A percentile compares a stretch with the other conserved stretches of the same genome.
Conservation (phyloP, 1,140 invertebrate species). For the Bombus terrestris region DNA sequence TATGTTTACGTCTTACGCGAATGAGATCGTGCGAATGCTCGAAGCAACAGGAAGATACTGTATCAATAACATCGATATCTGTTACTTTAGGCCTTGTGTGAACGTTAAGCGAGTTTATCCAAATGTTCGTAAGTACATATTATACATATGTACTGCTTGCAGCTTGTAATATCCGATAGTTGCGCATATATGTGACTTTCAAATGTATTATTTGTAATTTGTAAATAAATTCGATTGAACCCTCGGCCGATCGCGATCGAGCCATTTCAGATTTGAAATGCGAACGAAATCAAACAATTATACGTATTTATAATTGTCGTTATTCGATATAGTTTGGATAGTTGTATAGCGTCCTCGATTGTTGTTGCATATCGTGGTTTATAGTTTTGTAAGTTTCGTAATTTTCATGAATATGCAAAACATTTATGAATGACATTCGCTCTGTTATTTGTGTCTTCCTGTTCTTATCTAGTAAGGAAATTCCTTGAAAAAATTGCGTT, state of each 20-base stretch:
- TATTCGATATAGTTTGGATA: not conserved
- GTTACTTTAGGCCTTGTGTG: slow-evolving; percentile 54
- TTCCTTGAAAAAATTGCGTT: no score
- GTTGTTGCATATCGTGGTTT: not conserved
- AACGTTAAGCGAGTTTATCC: slow-evolving; percentile 52
- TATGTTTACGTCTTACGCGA: slow-evolving; percentile 17
- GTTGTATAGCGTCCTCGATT: no score
- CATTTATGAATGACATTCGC: no score
- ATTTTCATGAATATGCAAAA: no score
- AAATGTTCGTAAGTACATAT: slow-evolving; percentile 10
- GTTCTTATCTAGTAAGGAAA: no score
- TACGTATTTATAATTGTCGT: not conserved
- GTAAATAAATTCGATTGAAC: not conserved
- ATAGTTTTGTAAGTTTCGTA: no score
- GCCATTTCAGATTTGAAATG: not conserved
- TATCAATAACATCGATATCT: slow-evolving; percentile 36
- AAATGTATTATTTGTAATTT: not conserved
- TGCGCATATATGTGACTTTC: not conserved
- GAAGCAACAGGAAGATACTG: slow-evolving; percentile 46
- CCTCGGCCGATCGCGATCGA: not conserved
- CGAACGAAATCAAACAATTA: not conserved
- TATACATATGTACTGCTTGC: slow-evolving; percentile 25
- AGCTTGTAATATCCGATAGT: slow-evolving; percentile 13
- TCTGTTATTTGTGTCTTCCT: no score
- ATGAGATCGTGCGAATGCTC: slow-evolving; percentile 23